Percentiles rank a stretch among this genome's conserved stretches.
phyloP scores from a whole-genome alignment of 2,888 invertebrate genomes.

The Apotomis betuletana region DNA sequence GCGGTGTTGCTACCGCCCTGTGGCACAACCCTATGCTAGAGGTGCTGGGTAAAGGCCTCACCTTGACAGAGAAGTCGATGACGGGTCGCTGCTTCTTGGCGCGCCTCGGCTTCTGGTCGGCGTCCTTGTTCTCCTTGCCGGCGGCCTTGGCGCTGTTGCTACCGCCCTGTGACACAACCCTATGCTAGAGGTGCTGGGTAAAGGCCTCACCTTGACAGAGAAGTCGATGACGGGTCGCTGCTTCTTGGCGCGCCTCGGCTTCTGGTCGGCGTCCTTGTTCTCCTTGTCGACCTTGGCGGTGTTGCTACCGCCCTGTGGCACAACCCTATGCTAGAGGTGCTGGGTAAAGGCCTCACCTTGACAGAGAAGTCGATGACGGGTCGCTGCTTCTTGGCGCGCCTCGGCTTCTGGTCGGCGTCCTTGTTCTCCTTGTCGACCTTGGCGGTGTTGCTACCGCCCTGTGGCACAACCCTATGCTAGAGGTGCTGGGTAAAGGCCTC shows the following conservation, averaged over 20 bases:
- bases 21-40: too few relatives aligned
- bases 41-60: slow-evolving; percentile 42
- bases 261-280: slow-evolving; percentile 50
- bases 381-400: too few relatives aligned
- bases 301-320: slow-evolving; percentile 61
- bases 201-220: slow-evolving; percentile 61
- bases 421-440: too few relatives aligned
- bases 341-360: too few relatives aligned
- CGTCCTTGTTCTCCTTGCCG: slow-evolving; percentile 58
- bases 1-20: slow-evolving; percentile 51
- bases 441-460: slow-evolving; percentile 51
- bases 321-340: too few relatives aligned
- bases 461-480: too few relatives aligned
- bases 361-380: too few relatives aligned
- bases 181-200: too few relatives aligned
- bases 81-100: slow-evolving; percentile 69
- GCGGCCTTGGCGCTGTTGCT: slow-evolving; percentile 73
- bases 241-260: slow-evolving; percentile 65
- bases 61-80: slow-evolving; percentile 84
- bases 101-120: slow-evolving; percentile 61
- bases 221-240: slow-evolving; percentile 81
- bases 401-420: too few relatives aligned
- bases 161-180: slow-evolving; percentile 49
- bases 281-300: slow-evolving; percentile 57
- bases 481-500: background rate